Percentiles rank a stretch among this genome's conserved stretches.
Conservation (phyloP, 1,140 invertebrate species). For the Delia radicum region DNA sequence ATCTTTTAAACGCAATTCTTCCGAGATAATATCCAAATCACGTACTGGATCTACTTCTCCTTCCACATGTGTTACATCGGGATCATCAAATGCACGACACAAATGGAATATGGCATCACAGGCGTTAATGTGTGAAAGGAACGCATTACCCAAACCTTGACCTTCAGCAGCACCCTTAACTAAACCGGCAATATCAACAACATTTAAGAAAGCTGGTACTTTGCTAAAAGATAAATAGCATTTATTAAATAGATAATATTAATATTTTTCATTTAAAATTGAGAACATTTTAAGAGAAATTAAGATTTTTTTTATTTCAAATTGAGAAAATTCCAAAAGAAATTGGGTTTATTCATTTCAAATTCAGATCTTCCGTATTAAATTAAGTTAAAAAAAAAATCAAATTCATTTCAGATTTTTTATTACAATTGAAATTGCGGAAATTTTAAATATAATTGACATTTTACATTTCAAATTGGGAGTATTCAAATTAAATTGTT, state of each 20-base stretch:
- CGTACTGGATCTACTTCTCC: conserved; percentile 96
- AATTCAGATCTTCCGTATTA: too few relatives aligned
- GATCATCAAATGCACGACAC: conserved; percentile 95
- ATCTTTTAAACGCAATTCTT: conserved; percentile 95
- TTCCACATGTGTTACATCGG: conserved; percentile 97
- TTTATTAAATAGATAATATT: conserved; percentile 60
- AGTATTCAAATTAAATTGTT: too few relatives aligned
- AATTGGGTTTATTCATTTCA: too few relatives aligned
- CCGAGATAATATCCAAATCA: conserved; percentile 94
- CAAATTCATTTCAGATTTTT: too few relatives aligned
- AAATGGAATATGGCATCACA: conserved; percentile 99
- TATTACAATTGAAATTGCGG: too few relatives aligned
- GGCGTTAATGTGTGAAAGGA: conserved; percentile 96
- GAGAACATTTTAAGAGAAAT: neutral
- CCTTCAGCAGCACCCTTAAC: conserved; percentile 98
- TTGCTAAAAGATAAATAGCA: conserved; percentile 74
- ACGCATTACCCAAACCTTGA: conserved; percentile 97
- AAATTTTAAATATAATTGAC: too few relatives aligned
- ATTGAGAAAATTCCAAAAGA: too few relatives aligned
- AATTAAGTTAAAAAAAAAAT: too few relatives aligned
- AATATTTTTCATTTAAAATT: neutral
- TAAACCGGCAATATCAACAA: conserved; percentile 97
- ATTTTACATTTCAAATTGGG: too few relatives aligned
- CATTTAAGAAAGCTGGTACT: conserved; percentile 95
- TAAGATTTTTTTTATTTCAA: neutral